Percentiles rank a stretch among this genome's conserved stretches.
phyloP scores from a whole-genome alignment of 2,113 vertebrate genomes.

The Pagrus major region DNA sequence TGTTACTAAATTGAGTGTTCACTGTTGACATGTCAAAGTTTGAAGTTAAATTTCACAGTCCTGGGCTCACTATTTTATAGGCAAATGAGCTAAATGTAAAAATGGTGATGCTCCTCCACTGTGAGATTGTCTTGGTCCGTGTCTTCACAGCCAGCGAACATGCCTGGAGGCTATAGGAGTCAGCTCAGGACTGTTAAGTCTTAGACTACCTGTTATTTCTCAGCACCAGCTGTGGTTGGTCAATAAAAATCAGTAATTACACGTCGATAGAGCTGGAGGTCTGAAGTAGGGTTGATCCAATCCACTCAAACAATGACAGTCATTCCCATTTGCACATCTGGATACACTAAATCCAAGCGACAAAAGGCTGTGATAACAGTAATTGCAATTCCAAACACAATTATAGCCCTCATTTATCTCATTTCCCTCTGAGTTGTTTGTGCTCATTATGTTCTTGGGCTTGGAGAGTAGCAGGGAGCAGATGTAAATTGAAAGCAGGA shows the following conservation, averaged over 20 bases:
- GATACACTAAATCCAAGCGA: constrained; percentile 60
- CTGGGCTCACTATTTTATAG: neutral
- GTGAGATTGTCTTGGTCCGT: neutral
- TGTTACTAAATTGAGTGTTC: neutral
- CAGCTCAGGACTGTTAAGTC: neutral
- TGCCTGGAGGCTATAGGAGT: constrained; percentile 17
- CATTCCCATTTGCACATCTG: constrained; percentile 65
- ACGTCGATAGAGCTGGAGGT: constrained; percentile 35
- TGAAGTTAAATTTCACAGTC: neutral
- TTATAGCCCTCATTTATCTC: constrained; percentile 73
- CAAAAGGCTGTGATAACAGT: constrained; percentile 68
- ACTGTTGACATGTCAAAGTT: neutral
- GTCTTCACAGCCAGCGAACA: neutral
- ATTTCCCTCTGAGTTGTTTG: constrained; percentile 70
- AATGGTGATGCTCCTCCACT: neutral
- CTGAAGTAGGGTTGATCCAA: constrained; percentile 29
- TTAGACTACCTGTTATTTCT: constrained; percentile 31
- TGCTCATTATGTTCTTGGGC: constrained; percentile 59
- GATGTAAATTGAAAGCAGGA: constrained; percentile 67
- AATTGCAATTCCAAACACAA: constrained; percentile 77
- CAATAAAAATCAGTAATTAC: constrained; percentile 65
- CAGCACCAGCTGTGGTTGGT: constrained; percentile 28
- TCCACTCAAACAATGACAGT: constrained; percentile 62
- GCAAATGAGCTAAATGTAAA: neutral
- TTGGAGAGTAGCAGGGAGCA: constrained; percentile 59